Percentiles rank a stretch among this genome's conserved stretches.
Evolutionary conservation across 2,113 vertebrate genomes (phyloP).

Genomic region (Promerops cafer): DNA sequence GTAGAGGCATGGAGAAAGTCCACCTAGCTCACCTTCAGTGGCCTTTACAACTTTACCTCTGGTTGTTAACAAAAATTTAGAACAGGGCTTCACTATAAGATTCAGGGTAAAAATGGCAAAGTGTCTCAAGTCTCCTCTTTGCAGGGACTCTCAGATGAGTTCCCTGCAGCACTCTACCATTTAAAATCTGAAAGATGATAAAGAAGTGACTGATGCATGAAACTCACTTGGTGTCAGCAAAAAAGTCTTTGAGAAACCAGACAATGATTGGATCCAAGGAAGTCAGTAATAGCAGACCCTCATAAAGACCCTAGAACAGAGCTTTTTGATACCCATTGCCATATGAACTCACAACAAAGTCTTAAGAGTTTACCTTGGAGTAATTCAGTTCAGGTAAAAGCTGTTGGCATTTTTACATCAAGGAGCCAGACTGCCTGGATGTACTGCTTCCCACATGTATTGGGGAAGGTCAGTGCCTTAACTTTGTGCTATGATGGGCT

Average conservation of each 20-base stretch:
- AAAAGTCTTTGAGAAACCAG: not conserved
- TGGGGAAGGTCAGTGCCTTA: not conserved
- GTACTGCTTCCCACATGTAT: not conserved
- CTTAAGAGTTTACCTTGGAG: not conserved
- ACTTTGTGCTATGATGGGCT: not conserved
- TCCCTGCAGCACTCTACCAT: not conserved
- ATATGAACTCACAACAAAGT: not conserved
- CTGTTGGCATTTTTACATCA: not conserved
- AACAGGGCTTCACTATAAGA: not conserved
- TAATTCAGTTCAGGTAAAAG: not conserved
- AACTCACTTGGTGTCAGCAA: not conserved
- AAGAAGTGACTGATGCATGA: not conserved
- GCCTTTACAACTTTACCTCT: not conserved
- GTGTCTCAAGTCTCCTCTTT: not conserved
- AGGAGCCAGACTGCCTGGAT: not conserved
- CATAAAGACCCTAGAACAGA: not conserved
- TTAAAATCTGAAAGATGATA: not conserved
- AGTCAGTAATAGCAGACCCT: not conserved
- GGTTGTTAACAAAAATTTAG: not conserved
- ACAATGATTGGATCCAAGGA: not conserved
- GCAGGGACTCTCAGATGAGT: not conserved
- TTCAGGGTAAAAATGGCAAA: not conserved
- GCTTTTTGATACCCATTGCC: not conserved
- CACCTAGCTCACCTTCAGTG: not conserved
- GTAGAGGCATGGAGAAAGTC: not conserved